Evolutionary conservation across 2,888 invertebrate species (phyloP), one percentile per base, ranked within the genome.

Genomic region (Anagyrus pseudococci): DNA sequence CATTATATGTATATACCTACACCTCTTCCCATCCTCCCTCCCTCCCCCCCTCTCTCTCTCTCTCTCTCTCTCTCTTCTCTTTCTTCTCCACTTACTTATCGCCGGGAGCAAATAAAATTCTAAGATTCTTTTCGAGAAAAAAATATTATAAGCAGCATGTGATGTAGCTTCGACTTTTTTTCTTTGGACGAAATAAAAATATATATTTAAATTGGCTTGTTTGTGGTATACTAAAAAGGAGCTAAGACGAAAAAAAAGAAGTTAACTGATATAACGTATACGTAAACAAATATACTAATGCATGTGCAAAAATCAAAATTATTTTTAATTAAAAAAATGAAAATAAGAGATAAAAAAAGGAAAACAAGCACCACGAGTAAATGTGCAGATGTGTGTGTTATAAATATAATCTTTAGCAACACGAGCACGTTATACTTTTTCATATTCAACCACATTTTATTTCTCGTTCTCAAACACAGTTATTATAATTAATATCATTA

Each of bases 381-480:
- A 47, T 56, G 19, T 53, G 2, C 46, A n/a, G 37, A 37, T 33
- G 25, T 37, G 19, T 43, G n/a, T 22, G 15, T 26, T 22, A 25
- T 57, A 33, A 40, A 29, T 47, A 19, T 17, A 48, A 25, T 50
- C 22, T 33, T 58, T 54, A 52, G 44, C 46, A 65, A 65, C 29
- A 54, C 62, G 67, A 70, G 68, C 64, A 70, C 58, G 66, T 67
- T 37, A 60, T 66, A 59, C 29, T 57, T 57, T 70, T 69, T 80
- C 79, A 79, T 81, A 81, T 79, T 81, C 81, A 81, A 81, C 81
- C 81, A 81, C 81, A 81, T 79, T 81, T 80, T 81, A 80, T 80
- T 81, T 81, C 78, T 80, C 79, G 79, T 79, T 80, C 80, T 80
- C 80, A 81, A 81, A 81, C 81, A 81, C 81, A 81, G 78, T 80